These are phyloP conservation scores for Rhagonycha lutea DNA, from an alignment of 2,888 invertebrate genomes.

Conservation along the genomic window DNA sequence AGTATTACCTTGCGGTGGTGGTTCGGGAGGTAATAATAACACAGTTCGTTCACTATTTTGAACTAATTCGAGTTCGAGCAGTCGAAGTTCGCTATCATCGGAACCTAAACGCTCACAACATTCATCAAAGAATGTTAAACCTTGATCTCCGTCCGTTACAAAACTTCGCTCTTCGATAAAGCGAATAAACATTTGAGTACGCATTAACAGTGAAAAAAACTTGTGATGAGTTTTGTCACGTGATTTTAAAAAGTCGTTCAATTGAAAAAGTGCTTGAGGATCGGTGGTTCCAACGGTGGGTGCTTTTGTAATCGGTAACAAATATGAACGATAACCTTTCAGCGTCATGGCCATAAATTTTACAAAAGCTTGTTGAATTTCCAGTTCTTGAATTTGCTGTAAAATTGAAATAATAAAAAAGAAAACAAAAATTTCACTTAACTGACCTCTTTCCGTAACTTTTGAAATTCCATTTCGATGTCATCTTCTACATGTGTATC, in stretches of 20 bases:
- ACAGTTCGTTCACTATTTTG: slow-evolving; percentile 89
- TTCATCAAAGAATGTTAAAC: slow-evolving; percentile 95
- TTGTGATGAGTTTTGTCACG: slow-evolving; percentile 87
- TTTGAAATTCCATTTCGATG: slow-evolving; percentile 81
- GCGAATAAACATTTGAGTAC: slow-evolving; percentile 96
- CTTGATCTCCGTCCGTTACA: slow-evolving; percentile 96
- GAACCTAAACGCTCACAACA: slow-evolving; percentile 80
- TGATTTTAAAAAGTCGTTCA: slow-evolving; percentile 85
- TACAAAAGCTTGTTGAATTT: slow-evolving; percentile 96
- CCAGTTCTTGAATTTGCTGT: slow-evolving; percentile 82
- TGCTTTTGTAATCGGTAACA: slow-evolving; percentile 91
- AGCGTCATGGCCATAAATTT: slow-evolving; percentile 92
- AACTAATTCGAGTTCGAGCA: slow-evolving; percentile 82
- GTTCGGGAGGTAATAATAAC: slow-evolving; percentile 93
- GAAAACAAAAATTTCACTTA: neutral
- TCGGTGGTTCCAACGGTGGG: slow-evolving; percentile 95
- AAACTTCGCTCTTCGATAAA: slow-evolving; percentile 99
- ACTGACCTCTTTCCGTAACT: slow-evolving; percentile 75
- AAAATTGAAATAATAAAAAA: slow-evolving; percentile 1
- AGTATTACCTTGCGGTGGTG: slow-evolving; percentile 51
- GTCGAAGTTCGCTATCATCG: slow-evolving; percentile 63
- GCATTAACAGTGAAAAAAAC: slow-evolving; percentile 87
- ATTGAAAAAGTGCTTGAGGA: slow-evolving; percentile 91
- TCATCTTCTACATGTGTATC: slow-evolving; percentile 39
- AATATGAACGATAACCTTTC: slow-evolving; percentile 84